Conservation (phyloP, 1,140 invertebrate genomes). For the Anadara kagoshimensis region DNA sequence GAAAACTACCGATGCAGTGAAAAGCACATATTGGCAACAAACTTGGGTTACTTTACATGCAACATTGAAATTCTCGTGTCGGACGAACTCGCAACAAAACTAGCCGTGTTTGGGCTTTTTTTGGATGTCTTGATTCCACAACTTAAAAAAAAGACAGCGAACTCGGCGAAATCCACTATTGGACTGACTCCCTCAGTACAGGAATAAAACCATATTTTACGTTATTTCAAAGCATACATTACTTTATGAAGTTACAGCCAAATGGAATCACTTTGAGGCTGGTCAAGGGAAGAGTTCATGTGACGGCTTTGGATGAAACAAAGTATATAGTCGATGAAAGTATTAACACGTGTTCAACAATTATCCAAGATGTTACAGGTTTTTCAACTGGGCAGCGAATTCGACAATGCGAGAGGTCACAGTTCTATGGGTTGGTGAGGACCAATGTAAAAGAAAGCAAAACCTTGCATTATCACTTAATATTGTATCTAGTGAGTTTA, state of each 20-base stretch:
- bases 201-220: conserved; percentile 15
- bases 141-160: conserved; percentile 7
- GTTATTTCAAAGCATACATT: conserved; percentile 15
- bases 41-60: conserved; percentile 21
- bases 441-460: too few relatives aligned
- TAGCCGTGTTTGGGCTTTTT: conserved; percentile 33
- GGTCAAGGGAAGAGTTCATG: conserved; percentile 42
- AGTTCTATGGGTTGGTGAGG: conserved; percentile 22
- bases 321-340: conserved; percentile 44
- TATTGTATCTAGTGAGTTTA: too few relatives aligned
- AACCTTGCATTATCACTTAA: too few relatives aligned
- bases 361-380: conserved; percentile 40
- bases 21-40: conserved; percentile 2
- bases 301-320: conserved; percentile 37
- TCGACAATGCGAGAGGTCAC: conserved; percentile 8
- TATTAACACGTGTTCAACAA: conserved; percentile 4
- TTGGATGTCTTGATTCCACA: conserved; percentile 25
- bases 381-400: conserved; percentile 34
- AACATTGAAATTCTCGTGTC: conserved; percentile 38
- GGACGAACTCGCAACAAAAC: conserved; percentile 20
- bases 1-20: too few relatives aligned
- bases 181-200: conserved; percentile 47
- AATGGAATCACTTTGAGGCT: conserved; percentile 45
- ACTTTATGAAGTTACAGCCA: conserved; percentile 1
- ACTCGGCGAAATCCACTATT: conserved; percentile 36